Evolutionary conservation across 1,140 invertebrate species (phyloP), one percentile per base, ranked within the genome.

Genomic region (Lucilia cuprina): DNA sequence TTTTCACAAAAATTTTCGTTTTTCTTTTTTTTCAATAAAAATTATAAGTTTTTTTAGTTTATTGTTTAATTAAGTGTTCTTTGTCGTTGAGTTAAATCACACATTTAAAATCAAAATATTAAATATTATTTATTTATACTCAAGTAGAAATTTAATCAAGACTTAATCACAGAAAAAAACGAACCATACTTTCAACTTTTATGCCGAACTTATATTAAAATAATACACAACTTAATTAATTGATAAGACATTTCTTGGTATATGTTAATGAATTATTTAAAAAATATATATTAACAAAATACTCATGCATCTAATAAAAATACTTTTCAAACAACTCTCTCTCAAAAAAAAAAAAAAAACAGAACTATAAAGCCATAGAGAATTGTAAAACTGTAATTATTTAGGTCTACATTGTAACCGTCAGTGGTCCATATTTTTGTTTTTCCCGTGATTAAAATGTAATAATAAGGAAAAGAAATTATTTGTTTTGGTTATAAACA

Each of bases 111-210:
- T 70, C n/a, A 9, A 70, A 70, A 21, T 21, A 25, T 70, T 9
- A 70, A 70, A 70, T 70, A 70, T 70, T 21, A 8, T 70, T 70
- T 25, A 70, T 70, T 70, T 70, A 70, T 70, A 70, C 65, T 25
- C n/a, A 21, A 21, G 8, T 21, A 55, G 9, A 41, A 41, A 41
- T n/a, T 60, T 70, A 70, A 70, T 70, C 65, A 21, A 70, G n/a
- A 25, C 9, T 70, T 70, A 60, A 60, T 60, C 14, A n/a, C 1
- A 30, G 25, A 30, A 60, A 60, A 60, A 60, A 60, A 60, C 55
- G 55, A 60, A 41, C 41, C 41, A 41, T 41, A 41, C 41, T 41
- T 60, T 60, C 55, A 60, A 60, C n/a, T 60, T 7, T 60, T 60
- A 30, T 30, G 25, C 25, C 25, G 25, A 30, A 30, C 25, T 30